These are phyloP conservation scores for Nyctibius grandis DNA, from an alignment of 2,797 vertebrate genomes.

Conservation along the genomic window DNA sequence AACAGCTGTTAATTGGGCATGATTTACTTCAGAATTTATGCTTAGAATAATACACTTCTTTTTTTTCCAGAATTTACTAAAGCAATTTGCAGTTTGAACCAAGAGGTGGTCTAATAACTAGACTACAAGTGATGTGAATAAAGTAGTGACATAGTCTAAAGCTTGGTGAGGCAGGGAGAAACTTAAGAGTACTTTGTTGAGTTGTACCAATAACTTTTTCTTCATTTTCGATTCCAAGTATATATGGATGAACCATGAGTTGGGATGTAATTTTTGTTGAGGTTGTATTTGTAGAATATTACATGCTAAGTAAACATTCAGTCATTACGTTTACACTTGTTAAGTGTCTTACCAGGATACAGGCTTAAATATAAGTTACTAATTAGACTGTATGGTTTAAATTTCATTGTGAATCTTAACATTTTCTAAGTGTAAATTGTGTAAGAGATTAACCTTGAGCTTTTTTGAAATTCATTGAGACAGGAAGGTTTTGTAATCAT, in stretches of 20 bases:
- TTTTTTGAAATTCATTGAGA: slow-evolving; percentile 7
- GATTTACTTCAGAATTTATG: background rate
- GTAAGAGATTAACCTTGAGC: background rate
- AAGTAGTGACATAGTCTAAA: background rate
- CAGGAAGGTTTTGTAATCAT: background rate
- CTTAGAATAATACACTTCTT: background rate
- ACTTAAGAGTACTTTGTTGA: background rate
- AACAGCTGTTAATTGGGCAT: background rate
- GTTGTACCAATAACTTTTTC: background rate
- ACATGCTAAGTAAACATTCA: background rate
- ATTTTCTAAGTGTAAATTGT: background rate
- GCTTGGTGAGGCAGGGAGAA: background rate
- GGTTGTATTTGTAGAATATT: background rate
- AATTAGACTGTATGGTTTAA: background rate
- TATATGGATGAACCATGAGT: background rate
- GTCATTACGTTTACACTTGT: background rate
- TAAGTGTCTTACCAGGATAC: background rate
- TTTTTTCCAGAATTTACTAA: background rate
- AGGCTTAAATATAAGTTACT: background rate
- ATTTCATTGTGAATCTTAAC: slow-evolving; percentile 10
- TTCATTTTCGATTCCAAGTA: background rate
- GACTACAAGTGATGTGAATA: background rate
- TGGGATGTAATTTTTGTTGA: background rate
- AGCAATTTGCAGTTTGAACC: background rate
- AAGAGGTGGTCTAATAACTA: background rate